Evolutionary conservation across 2,888 invertebrate genomes (phyloP), one percentile per base, ranked within the genome.

Genomic region (Trachelus troglodyta): DNA sequence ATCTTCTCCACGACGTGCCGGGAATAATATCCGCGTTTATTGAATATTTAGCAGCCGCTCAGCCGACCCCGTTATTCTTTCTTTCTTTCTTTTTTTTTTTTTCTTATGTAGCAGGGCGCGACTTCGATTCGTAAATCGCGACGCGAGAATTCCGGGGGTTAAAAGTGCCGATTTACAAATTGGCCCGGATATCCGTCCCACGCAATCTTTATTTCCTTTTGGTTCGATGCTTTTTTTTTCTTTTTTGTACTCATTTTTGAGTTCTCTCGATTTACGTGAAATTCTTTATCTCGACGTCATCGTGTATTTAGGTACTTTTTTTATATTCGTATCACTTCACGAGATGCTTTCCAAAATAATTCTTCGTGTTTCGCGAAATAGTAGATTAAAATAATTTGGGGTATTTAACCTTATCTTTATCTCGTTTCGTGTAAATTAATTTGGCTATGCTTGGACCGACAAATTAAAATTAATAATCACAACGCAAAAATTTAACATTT

Each of bases 1-100:
- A 79, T 77, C 75, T 80, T 79, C 79, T 79, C 81, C 83, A 79
- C 85, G 87, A 90, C 90, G 91, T 89, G 91, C 88, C 85, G 84
- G 84, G 90, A 90, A 90, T 90, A 90, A 90, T 88, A 87, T 85
- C 80, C 85, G 85, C 88, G 88, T 90, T 90, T 91, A 91, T 91
- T 91, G 90, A 91, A 91, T 90, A 91, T 91, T 91, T 91, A 90
- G 87, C 90, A 88, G 87, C 83, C 82, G 80, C 81, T 81, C 82
- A 6, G 56, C 78, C 79, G 79, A 79, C 81, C 75, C 76, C 76
- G 80, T 79, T 79, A 79, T 82, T 82, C 79, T 78, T 80, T 80
- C 75, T 77, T 23, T 69, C 68, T 81, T 81, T 76, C 74, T 79
- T 56, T 69, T 56, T 33, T 73, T 34, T 75, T 40, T 75, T 69